Conservation (phyloP, 2,113 vertebrate species). For the Prunella fulvescens region DNA sequence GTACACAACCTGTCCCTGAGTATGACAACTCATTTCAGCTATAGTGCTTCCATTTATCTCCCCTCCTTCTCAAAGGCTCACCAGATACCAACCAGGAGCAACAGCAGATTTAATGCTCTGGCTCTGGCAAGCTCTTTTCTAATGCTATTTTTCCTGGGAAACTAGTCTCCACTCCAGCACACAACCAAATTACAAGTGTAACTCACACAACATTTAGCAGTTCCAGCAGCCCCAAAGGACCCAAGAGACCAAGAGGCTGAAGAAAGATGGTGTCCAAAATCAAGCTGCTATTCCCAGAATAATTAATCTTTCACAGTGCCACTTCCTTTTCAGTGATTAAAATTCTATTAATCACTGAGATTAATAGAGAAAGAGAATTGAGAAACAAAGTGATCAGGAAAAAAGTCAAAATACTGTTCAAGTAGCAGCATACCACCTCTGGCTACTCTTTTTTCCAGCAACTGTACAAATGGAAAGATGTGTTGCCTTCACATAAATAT, state of each 20-base stretch:
- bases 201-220: background rate
- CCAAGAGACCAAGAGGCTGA: background rate
- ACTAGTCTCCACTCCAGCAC: background rate
- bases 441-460: background rate
- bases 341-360: too few relatives aligned
- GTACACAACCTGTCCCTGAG: background rate
- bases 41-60: background rate
- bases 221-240: background rate
- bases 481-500: background rate
- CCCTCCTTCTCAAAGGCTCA: background rate
- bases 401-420: background rate
- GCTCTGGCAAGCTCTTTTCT: background rate
- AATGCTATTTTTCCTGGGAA: background rate
- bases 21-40: background rate
- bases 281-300: background rate
- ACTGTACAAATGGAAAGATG: background rate
- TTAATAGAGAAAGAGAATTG: too few relatives aligned
- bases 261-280: background rate
- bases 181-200: background rate
- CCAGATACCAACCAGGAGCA: background rate
- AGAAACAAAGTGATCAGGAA: background rate
- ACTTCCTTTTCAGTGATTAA: background rate
- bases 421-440: background rate
- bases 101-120: background rate
- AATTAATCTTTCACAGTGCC: background rate